These are phyloP conservation scores for Sebastolobus altivelis DNA, from an alignment of 2,797 vertebrate species.

Conservation along the genomic window DNA sequence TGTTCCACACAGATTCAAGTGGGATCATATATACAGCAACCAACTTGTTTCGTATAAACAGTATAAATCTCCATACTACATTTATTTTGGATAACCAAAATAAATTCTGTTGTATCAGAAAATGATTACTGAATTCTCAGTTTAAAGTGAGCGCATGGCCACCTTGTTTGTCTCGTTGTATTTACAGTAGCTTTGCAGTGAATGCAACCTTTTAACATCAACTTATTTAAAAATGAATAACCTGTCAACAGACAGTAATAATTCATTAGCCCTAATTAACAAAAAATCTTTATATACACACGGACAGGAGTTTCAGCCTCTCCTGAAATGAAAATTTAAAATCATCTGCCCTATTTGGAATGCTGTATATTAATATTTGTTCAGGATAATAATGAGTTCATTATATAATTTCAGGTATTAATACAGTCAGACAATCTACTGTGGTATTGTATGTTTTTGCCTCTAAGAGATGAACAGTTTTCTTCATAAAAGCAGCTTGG, in stretches of 20 bases:
- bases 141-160: not conserved
- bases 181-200: not conserved
- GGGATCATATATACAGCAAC: not conserved
- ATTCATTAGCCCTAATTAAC: not conserved
- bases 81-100: not conserved
- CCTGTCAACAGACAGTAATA: not conserved
- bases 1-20: not conserved
- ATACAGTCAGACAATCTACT: not conserved
- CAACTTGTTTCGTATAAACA: not conserved
- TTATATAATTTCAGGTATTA: not conserved
- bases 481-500: not conserved
- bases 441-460: not conserved
- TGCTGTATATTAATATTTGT: not conserved
- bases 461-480: not conserved
- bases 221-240: not conserved
- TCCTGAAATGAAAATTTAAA: not conserved
- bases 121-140: not conserved
- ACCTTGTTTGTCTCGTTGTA: not conserved
- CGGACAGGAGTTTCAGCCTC: not conserved
- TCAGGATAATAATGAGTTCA: not conserved
- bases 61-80: not conserved
- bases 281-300: not conserved
- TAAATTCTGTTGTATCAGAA: not conserved
- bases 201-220: not conserved
- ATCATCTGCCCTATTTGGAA: rapidly evolving